Conservation (phyloP, 2,113 vertebrate species). For the Fregata magnificens region DNA sequence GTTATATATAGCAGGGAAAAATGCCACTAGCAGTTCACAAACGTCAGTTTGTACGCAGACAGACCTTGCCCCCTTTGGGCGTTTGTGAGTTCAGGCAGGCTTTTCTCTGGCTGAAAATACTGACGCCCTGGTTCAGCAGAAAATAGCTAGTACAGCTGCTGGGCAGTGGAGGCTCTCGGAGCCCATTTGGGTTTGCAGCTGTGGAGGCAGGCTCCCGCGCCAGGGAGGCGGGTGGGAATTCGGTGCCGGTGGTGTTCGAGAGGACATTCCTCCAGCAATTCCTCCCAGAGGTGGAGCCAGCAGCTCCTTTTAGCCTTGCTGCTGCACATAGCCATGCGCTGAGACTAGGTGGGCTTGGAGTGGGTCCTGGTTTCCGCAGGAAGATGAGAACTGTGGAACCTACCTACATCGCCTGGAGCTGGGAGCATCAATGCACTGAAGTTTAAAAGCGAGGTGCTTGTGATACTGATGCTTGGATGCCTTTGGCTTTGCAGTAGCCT, state of each 20-base stretch:
- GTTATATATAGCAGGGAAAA: neutral
- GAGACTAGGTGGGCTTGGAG: neutral
- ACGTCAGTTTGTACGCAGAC: neutral
- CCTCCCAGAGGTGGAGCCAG: neutral
- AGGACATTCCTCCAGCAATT: constrained; percentile 30
- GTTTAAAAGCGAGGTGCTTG: neutral
- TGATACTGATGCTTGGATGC: neutral
- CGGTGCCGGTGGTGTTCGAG: neutral
- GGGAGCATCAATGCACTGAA: neutral
- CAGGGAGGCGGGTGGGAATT: neutral
- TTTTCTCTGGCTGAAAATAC: neutral
- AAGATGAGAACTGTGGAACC: neutral
- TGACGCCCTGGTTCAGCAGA: neutral
- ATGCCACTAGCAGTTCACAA: neutral
- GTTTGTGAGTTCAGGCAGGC: neutral
- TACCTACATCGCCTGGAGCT: neutral
- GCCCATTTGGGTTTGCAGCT: constrained; percentile 33
- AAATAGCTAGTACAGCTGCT: constrained; percentile 45
- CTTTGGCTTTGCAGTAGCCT: neutral
- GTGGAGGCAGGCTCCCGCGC: neutral
- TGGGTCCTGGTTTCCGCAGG: neutral
- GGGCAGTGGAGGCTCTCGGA: neutral
- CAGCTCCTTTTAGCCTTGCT: neutral
- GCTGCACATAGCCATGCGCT: neutral
- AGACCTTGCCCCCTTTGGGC: neutral